Conservation (phyloP, 2,888 invertebrate genomes). For the Tenthredo distinguenda region DNA sequence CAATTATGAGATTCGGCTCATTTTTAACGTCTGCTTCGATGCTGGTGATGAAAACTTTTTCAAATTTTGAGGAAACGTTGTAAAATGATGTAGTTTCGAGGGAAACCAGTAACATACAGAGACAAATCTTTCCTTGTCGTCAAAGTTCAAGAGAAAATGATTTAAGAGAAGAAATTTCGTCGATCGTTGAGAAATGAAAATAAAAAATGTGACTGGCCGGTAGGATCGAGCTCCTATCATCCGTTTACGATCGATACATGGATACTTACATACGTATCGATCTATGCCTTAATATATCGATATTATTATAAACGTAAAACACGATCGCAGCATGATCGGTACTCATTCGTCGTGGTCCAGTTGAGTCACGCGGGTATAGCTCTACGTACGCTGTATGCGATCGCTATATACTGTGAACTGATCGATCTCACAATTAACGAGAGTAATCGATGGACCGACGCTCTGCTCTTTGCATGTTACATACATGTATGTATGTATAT, state of each 20-base stretch:
- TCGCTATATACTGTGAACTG: neutral
- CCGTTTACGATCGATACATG: conserved; percentile 16
- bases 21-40: too few relatives aligned
- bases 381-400: neutral
- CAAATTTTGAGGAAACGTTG: too few relatives aligned
- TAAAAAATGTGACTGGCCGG: neutral
- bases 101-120: too few relatives aligned
- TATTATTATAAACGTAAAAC: conserved; percentile 37
- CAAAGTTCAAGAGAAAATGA: too few relatives aligned
- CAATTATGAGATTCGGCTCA: too few relatives aligned
- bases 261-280: neutral
- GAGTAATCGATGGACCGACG: conserved; percentile 41
- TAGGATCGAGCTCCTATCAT: neutral
- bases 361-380: conserved; percentile 60
- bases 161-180: too few relatives aligned
- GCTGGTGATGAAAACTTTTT: too few relatives aligned
- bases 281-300: neutral
- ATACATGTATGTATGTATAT: conserved; percentile 27
- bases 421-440: conserved; percentile 48
- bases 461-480: neutral
- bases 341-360: conserved; percentile 47
- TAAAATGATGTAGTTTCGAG: too few relatives aligned
- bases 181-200: neutral
- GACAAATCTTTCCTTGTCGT: too few relatives aligned
- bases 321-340: conserved; percentile 38